phyloP scores from a whole-genome alignment of 2,113 vertebrate species.

The Gallinago paraguaiae region DNA sequence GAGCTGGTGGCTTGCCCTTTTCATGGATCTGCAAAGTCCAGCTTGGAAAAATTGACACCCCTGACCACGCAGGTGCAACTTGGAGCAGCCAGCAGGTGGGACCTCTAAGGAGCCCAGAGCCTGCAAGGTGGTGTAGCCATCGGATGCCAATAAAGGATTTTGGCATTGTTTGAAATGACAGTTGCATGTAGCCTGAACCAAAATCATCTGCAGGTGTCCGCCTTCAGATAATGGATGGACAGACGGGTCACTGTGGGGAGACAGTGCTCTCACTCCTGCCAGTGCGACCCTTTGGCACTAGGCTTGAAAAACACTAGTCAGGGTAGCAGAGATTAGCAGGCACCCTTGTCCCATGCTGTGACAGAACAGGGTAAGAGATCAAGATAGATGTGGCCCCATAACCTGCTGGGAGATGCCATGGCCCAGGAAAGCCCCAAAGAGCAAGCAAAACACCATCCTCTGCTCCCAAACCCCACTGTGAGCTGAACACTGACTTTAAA shows the following conservation, averaged over 20 bases:
- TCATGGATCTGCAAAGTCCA: background rate
- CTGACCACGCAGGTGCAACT: background rate
- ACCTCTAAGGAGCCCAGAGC: background rate
- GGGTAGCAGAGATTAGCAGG: background rate
- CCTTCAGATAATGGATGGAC: background rate
- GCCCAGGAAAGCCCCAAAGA: background rate
- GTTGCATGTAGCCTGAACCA: background rate
- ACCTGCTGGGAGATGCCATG: background rate
- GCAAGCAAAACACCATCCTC: background rate
- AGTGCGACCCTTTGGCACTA: background rate
- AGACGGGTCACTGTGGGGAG: background rate
- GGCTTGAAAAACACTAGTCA: background rate
- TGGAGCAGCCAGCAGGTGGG: background rate
- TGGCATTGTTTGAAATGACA: background rate
- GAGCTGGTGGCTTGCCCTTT: background rate
- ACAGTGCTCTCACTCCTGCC: background rate
- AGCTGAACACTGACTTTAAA: background rate
- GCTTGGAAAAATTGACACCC: background rate
- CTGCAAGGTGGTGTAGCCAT: background rate
- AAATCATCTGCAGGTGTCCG: background rate
- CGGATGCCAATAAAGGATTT: background rate
- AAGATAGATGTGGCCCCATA: background rate
- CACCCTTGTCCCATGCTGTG: background rate
- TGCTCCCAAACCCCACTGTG: background rate
- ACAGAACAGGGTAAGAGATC: background rate